These are phyloP conservation scores for Threskiornis aethiopicus DNA, from an alignment of 2,797 vertebrate species.

Conservation along the genomic window DNA sequence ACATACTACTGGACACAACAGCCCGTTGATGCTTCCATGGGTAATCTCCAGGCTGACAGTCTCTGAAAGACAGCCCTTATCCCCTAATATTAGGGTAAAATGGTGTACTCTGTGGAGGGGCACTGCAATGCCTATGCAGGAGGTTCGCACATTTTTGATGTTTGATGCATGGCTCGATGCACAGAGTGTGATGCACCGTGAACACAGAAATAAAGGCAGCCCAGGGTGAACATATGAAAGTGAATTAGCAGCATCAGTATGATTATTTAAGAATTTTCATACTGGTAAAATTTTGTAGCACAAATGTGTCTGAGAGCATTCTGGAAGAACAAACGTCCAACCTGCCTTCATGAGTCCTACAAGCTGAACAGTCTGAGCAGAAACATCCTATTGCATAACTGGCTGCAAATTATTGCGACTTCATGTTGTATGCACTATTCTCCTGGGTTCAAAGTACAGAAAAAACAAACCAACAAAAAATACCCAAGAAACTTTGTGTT, in stretches of 20 bases:
- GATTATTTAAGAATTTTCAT: neutral
- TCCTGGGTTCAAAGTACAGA: neutral
- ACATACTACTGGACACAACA: neutral
- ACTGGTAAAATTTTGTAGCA: neutral
- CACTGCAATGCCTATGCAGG: neutral
- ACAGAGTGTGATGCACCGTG: accelerated
- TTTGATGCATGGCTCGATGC: neutral
- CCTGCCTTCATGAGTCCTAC: neutral
- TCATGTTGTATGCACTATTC: neutral
- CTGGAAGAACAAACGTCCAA: neutral
- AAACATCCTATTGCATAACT: neutral
- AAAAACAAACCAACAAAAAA: neutral
- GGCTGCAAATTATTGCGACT: neutral
- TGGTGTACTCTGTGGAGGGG: neutral
- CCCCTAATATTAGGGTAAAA: neutral
- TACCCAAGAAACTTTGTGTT: neutral
- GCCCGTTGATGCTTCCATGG: neutral
- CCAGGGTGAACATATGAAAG: neutral
- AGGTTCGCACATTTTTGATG: neutral
- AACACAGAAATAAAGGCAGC: neutral
- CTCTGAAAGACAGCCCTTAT: neutral
- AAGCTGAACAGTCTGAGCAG: neutral
- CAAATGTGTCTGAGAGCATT: neutral
- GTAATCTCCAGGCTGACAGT: neutral
- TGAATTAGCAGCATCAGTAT: neutral